These are phyloP conservation scores for Aramus guarauna DNA, from an alignment of 2,113 vertebrate genomes.

Conservation along the genomic window DNA sequence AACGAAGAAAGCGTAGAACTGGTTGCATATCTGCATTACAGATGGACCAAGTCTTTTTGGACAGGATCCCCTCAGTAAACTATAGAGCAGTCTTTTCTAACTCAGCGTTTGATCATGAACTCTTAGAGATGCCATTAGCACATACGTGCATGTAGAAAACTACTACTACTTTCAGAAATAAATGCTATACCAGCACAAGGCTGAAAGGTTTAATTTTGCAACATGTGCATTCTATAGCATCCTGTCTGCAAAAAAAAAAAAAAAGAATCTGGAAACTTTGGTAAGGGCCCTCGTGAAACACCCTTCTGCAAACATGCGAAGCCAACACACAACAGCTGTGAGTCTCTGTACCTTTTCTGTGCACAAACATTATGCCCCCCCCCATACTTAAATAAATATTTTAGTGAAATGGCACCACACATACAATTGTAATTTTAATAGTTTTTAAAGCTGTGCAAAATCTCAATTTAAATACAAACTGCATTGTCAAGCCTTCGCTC, in stretches of 20 bases:
- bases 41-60: not conserved
- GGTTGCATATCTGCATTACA: not conserved
- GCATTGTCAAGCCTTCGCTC: not conserved
- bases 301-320: not conserved
- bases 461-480: not conserved
- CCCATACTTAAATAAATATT: not conserved
- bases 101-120: not conserved
- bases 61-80: not conserved
- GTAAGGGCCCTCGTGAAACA: not conserved
- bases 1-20: too few species aligned
- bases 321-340: not conserved
- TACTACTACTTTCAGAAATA: not conserved
- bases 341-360: not conserved
- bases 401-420: not conserved
- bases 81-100: not conserved
- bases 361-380: not conserved
- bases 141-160: not conserved
- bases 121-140: not conserved
- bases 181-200: not conserved
- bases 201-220: not conserved
- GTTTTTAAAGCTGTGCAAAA: not conserved
- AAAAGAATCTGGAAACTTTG: not conserved
- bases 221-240: not conserved
- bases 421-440: not conserved
- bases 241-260: not conserved